Evolutionary conservation across 2,797 vertebrate genomes (phyloP).

Genomic region (Coendou prehensilis): DNA sequence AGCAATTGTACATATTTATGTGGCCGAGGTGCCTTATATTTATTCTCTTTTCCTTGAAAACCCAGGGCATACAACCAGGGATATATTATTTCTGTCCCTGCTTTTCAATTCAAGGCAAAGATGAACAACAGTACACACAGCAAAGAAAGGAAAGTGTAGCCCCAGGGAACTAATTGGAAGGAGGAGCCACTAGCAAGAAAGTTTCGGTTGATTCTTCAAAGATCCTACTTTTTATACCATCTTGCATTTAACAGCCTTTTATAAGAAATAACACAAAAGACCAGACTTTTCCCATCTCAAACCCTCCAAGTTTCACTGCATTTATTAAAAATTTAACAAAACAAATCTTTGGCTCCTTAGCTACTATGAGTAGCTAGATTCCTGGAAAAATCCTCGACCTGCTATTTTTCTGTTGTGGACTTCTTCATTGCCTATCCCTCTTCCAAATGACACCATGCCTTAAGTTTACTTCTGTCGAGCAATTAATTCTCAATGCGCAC

Average conservation of each 20-base stretch:
- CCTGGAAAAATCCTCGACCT: too few species aligned
- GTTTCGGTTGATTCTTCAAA: background rate
- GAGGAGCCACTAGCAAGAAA: background rate
- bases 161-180: background rate
- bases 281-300: constrained; percentile 60
- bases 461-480: constrained; percentile 83
- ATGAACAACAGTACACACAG: background rate
- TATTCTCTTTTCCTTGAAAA: background rate
- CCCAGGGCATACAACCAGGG: too few species aligned
- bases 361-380: too few species aligned
- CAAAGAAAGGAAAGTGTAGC: background rate
- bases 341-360: background rate
- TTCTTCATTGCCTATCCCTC: background rate
- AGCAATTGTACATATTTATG: background rate
- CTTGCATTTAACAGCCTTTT: background rate
- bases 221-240: background rate
- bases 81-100: background rate
- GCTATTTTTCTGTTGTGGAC: background rate
- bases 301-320: constrained; percentile 66
- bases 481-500: constrained; percentile 86
- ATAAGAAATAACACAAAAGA: constrained; percentile 46
- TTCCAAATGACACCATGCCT: background rate
- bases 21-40: background rate
- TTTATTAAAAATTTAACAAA: constrained; percentile 66
- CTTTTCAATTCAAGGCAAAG: background rate